Conservation (phyloP, 2,113 vertebrate species). For the Otolemur garnettii region DNA sequence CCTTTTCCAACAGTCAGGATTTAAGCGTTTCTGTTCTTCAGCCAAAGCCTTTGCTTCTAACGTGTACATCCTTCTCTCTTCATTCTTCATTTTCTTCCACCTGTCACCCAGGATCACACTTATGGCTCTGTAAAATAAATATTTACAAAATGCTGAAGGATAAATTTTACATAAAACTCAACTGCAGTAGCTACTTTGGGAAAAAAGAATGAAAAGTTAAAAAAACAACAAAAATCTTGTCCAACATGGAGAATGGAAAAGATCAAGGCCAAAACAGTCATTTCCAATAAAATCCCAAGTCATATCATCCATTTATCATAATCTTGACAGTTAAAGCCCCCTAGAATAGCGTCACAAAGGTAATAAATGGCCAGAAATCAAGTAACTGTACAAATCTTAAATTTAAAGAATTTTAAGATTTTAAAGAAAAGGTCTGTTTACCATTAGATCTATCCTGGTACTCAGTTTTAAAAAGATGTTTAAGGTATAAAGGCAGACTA, state of each 20-base stretch:
- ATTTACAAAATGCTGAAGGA: constrained; percentile 73
- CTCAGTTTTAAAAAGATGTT: not conserved
- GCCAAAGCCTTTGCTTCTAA: constrained; percentile 99
- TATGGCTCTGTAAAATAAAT: constrained; percentile 94
- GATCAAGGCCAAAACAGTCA: not conserved
- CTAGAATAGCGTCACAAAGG: not conserved
- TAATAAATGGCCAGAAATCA: constrained; percentile 12
- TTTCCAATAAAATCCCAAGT: constrained; percentile 36
- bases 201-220: constrained; percentile 19
- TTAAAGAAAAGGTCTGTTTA: constrained; percentile 4
- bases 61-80: constrained; percentile 97
- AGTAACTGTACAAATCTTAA: not conserved
- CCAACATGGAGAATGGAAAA: not conserved
- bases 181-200: constrained; percentile 34
- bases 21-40: constrained; percentile 99
- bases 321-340: constrained; percentile 7
- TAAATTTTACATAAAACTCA: constrained; percentile 14
- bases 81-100: constrained; percentile 99
- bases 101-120: constrained; percentile 99
- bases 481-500: not conserved
- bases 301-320: not conserved
- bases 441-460: not conserved
- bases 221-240: not conserved
- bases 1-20: constrained; percentile 99
- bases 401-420: constrained; percentile 29